These are phyloP conservation scores for Geotrupes spiniger DNA, from an alignment of 2,888 invertebrate genomes.

Conservation along the genomic window DNA sequence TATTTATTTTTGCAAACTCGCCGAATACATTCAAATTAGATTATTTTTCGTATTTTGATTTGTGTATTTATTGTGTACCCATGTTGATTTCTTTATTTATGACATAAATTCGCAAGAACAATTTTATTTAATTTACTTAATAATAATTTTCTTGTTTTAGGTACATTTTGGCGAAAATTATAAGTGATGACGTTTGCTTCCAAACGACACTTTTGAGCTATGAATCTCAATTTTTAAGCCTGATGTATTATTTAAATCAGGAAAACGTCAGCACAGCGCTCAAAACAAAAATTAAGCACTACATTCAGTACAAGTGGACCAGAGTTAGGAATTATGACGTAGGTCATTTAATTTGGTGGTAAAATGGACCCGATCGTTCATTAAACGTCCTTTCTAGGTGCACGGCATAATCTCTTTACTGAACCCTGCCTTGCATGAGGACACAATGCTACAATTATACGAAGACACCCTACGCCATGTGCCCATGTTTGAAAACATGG, in stretches of 20 bases:
- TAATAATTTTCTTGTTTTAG: too few relatives aligned
- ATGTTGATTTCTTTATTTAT: too few relatives aligned
- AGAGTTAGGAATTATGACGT: constrained; percentile 50
- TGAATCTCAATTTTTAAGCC: constrained; percentile 23
- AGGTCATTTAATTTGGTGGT: constrained; percentile 4
- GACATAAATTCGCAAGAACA: too few relatives aligned
- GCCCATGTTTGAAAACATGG: constrained; percentile 56
- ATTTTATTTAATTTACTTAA: too few relatives aligned
- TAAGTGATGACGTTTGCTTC: constrained; percentile 25
- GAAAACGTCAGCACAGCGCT: constrained; percentile 22
- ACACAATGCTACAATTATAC: constrained; percentile 55
- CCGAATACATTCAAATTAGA: too few relatives aligned
- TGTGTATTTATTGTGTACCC: too few relatives aligned
- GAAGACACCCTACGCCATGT: constrained; percentile 54
- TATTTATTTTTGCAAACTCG: too few relatives aligned
- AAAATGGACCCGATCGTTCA: not conserved
- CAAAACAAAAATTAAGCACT: constrained; percentile 48
- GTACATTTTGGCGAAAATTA: constrained; percentile 27
- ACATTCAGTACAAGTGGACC: constrained; percentile 57
- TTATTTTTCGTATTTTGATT: too few relatives aligned
- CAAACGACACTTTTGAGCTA: constrained; percentile 24
- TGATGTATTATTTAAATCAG: constrained; percentile 24
- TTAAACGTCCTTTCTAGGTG: constrained; percentile 16
- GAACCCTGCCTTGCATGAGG: constrained; percentile 56
- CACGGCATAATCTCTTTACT: constrained; percentile 31